Base-by-base conservation (phyloP, 2,113 vertebrate species). In the Numida meleagris region DNA sequence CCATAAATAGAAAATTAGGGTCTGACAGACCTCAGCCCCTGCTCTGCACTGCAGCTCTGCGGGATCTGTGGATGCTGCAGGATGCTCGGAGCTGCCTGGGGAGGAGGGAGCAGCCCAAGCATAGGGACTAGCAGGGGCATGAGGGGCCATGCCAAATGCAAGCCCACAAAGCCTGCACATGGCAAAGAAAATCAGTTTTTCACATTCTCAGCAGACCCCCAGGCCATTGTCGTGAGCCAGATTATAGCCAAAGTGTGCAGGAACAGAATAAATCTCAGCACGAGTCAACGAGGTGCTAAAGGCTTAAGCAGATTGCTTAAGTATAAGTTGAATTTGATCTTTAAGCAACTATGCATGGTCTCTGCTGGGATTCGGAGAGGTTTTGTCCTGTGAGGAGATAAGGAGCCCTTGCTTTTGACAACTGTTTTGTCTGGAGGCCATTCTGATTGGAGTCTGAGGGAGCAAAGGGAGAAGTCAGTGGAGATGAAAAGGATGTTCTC, bases 401-500 rank as follows among this genome's bases (percentile, higher is more conserved):
- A 63, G 62, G 43, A 13, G 57, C 53, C 70, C 90, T 53, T 68
- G 61, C 51, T 82, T 81, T 68, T 86, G 72, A 93, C 29, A 77
- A 34, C 34, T 34, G 31, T 36, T 91, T 59, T 78, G 48, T 65
- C 92, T 57, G 70, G 73, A 90, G 73, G 83, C 20, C 6, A 5
- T 78, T 88, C 68, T 74, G 65, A 55, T 45, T 20, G 24, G 16
- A 82, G 57, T 65, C n/a, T 61, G 18, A 68, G 51, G 73, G 46
- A 77, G 92, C 33, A 75, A 3, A 40, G 57, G 45, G 45, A 81
- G 63, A 80, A 95, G 42, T 12, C 72, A 63, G 71, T 4, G 29
- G 63, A 58, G 90, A 90, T 65, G 88, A 75, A 88, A 88, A 86
- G 88, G 80, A 84, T 53, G 6, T 86, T 93, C 93, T 77, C 90